Conservation (phyloP, 2,888 invertebrate genomes). For the Lasius fuliginosus region DNA sequence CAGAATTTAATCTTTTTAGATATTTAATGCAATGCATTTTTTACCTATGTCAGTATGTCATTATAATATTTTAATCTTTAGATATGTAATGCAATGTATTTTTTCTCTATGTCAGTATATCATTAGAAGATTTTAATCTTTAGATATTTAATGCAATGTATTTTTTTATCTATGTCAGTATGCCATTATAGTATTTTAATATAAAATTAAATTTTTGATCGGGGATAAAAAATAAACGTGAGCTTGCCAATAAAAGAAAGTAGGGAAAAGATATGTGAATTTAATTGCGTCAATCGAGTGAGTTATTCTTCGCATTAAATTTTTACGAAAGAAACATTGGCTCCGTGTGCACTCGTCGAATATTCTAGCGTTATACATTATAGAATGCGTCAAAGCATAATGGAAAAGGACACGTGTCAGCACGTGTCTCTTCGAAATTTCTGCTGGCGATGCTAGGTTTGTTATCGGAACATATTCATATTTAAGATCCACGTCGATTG, state of each 20-base stretch:
- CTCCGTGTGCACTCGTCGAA: neutral
- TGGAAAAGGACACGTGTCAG: slow-evolving; percentile 3
- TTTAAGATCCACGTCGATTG: slow-evolving; percentile 61
- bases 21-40: neutral
- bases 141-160: neutral
- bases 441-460: neutral
- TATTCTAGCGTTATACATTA: neutral
- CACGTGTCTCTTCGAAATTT: neutral
- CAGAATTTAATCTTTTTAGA: neutral
- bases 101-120: neutral
- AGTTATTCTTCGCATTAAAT: neutral
- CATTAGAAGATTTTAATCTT: neutral
- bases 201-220: neutral
- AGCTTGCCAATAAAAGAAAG: neutral
- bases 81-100: neutral
- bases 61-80: neutral
- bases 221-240: neutral
- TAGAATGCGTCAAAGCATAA: slow-evolving; percentile 22
- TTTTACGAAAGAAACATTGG: neutral
- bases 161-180: neutral
- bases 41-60: neutral
- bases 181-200: neutral
- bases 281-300: neutral
- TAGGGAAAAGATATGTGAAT: neutral
- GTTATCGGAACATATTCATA: slow-evolving; percentile 47